Evolutionary conservation across 2,797 vertebrate genomes (phyloP).

Genomic region (Siniperca undulata): DNA sequence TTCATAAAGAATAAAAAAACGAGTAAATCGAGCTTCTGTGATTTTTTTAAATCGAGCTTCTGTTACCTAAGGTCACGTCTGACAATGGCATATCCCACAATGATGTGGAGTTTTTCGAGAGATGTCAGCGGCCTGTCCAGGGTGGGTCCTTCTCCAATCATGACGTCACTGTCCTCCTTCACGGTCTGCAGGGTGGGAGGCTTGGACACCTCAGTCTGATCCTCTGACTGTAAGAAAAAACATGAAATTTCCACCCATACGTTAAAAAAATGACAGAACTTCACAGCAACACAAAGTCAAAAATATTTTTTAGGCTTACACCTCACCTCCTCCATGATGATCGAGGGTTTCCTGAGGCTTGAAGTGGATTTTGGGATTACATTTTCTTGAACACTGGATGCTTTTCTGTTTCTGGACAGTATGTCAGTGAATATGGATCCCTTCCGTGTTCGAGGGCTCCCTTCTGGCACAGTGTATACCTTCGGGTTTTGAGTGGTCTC

Average conservation of each 20-base stretch:
- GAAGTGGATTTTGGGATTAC: conserved; percentile 28
- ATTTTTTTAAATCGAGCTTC: background rate
- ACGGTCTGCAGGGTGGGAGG: conserved; percentile 81
- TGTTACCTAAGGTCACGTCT: conserved; percentile 90
- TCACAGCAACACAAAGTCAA: background rate
- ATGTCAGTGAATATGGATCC: conserved; percentile 79
- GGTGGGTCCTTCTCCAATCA: conserved; percentile 81
- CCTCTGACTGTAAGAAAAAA: conserved; percentile 64
- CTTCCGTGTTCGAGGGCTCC: conserved; percentile 60
- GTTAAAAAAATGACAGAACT: background rate
- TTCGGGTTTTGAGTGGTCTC: conserved; percentile 63
- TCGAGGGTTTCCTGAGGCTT: conserved; percentile 71
- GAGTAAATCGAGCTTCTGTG: background rate
- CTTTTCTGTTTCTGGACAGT: conserved; percentile 75
- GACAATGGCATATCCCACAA: conserved; percentile 92
- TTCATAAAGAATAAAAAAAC: conserved; percentile 1
- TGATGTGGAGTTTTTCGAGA: conserved; percentile 95
- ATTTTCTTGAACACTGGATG: conserved; percentile 64
- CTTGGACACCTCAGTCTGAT: conserved; percentile 64
- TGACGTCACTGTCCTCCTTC: conserved; percentile 80
- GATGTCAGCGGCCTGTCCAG: conserved; percentile 91
- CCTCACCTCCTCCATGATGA: conserved; percentile 82
- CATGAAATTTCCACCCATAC: background rate
- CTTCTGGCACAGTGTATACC: conserved; percentile 70
- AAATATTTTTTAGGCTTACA: background rate